These are phyloP conservation scores for Babylonia areolata DNA, from an alignment of 1,140 invertebrate species.

Conservation along the genomic window DNA sequence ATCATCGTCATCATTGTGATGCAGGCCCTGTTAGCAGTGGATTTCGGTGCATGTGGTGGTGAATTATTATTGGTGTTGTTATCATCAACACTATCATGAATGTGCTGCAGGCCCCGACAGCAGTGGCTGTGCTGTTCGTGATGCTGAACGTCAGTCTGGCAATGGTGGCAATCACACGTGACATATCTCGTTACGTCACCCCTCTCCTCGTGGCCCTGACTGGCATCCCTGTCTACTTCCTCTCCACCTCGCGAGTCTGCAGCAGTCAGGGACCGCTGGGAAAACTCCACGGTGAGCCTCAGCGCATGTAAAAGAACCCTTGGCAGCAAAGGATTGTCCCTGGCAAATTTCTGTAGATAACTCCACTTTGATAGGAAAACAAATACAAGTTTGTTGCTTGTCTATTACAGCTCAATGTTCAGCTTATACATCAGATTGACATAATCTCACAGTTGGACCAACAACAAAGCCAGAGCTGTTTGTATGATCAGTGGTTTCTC, in stretches of 20 bases:
- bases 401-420: no score
- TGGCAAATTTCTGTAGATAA: no score
- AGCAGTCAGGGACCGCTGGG: not conserved
- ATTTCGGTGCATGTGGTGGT: no score
- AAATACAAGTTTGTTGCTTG: no score
- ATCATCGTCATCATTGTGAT: not conserved
- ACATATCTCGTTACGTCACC: constrained; percentile 5
- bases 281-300: constrained; percentile 7
- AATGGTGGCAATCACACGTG: not conserved
- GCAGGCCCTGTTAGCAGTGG: not conserved
- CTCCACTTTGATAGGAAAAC: no score
- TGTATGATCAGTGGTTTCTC: no score
- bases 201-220: not conserved
- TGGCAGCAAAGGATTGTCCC: no score
- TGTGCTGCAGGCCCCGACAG: constrained; percentile 11
- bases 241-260: not conserved
- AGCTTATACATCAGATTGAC: no score
- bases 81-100: not conserved
- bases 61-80: no score
- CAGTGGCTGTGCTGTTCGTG: not conserved
- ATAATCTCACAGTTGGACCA: no score
- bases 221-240: constrained; percentile 30
- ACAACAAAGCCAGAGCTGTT: no score
- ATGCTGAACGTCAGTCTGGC: not conserved
- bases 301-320: no score